These are phyloP conservation scores for Scaptomyza hsui DNA, from an alignment of 1,140 invertebrate genomes.

Conservation along the genomic window DNA sequence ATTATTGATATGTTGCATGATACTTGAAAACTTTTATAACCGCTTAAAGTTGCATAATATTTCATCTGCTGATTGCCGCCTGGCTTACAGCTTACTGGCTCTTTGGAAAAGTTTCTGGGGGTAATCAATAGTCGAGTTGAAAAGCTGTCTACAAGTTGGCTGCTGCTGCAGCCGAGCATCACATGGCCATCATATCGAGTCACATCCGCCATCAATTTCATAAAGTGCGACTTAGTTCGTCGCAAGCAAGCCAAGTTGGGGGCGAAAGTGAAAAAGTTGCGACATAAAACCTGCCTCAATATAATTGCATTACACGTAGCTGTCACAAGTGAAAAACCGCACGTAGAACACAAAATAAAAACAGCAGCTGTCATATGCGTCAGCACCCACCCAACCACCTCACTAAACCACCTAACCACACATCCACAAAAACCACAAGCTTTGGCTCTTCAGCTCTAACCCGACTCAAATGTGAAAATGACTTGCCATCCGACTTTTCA, in stretches of 20 bases:
- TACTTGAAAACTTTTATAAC: neutral
- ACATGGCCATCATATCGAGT: conserved; percentile 17
- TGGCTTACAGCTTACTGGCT: neutral
- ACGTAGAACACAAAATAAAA: conserved; percentile 12
- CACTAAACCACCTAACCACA: conserved; percentile 34
- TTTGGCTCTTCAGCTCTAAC: conserved; percentile 32
- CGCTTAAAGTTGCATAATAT: neutral
- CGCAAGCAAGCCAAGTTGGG: conserved; percentile 1
- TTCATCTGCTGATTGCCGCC: conserved; percentile 13
- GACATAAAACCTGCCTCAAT: conserved; percentile 70
- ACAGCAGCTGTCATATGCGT: conserved; percentile 38
- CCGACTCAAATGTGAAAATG: conserved; percentile 50
- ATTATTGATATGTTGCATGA: conserved; percentile 3
- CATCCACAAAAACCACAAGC: conserved; percentile 45
- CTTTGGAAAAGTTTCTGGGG: conserved; percentile 15
- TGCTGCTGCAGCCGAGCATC: conserved; percentile 10
- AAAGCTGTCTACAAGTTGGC: conserved; percentile 29
- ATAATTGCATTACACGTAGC: conserved; percentile 75
- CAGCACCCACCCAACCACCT: neutral
- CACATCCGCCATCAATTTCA: conserved; percentile 35
- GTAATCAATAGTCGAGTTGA: conserved; percentile 38
- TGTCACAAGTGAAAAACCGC: conserved; percentile 56
- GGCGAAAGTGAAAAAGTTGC: conserved; percentile 61
- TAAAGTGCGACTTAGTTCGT: conserved; percentile 46
- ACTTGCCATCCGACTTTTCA: conserved; percentile 70